Evolutionary conservation across 2,888 invertebrate species (phyloP).

Genomic region (Plemyria rubiginata): DNA sequence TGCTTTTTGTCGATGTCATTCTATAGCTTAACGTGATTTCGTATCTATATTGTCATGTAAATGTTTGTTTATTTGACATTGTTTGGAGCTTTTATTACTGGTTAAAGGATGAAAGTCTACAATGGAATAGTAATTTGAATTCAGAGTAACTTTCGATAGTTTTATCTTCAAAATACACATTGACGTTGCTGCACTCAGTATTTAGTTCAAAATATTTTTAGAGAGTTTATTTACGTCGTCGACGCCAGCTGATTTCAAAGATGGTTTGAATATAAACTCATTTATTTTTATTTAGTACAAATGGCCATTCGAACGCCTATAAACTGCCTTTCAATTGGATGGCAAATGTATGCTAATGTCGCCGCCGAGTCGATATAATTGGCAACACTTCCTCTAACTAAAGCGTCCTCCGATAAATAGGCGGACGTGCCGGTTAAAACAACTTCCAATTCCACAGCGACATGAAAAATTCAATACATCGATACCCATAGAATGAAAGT

Average conservation of each 20-base stretch:
- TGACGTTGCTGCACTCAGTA: conserved; percentile 31
- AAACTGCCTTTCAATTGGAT: conserved; percentile 66
- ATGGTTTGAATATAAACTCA: conserved; percentile 59
- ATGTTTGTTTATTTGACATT: conserved; percentile 54
- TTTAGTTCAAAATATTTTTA: conserved; percentile 12
- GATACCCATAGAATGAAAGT: conserved; percentile 70
- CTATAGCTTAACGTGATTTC: conserved; percentile 60
- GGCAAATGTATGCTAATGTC: conserved; percentile 78
- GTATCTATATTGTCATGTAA: conserved; percentile 60
- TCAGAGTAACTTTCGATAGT: conserved; percentile 14
- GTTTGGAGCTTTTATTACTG: conserved; percentile 54
- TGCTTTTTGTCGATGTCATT: conserved; percentile 64
- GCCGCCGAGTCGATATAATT: conserved; percentile 65
- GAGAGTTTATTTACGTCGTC: conserved; percentile 42
- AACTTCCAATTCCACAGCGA: conserved; percentile 65
- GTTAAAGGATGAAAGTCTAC: conserved; percentile 48
- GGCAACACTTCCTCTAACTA: conserved; percentile 72
- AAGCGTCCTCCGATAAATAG: conserved; percentile 65
- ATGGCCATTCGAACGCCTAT: conserved; percentile 70
- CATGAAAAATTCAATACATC: conserved; percentile 81
- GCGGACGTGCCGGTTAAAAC: conserved; percentile 62
- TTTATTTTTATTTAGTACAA: conserved; percentile 75
- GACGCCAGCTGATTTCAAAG: conserved; percentile 46
- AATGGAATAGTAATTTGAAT: conserved; percentile 29
- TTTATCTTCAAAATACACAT: conserved; percentile 10